Base-by-base conservation (phyloP, 64 coral and sea anemone species). In the Anthopleura sola region DNA sequence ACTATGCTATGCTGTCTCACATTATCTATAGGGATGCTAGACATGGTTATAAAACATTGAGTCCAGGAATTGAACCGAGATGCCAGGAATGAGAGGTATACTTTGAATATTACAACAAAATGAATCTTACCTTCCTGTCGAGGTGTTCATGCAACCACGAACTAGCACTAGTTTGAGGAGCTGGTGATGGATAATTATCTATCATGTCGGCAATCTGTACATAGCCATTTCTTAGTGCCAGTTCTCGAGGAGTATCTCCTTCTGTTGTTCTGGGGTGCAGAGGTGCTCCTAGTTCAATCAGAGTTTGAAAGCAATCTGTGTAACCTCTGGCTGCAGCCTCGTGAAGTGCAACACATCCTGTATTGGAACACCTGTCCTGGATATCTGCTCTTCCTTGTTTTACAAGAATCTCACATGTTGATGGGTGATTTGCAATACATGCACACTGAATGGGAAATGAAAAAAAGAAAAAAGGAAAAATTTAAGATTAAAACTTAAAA, bases 141-240 rank as follows among this genome's bases (percentile, higher is more conserved):
- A 99, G 56, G 53, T 99, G 91, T 86, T 95, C 92, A 84, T 99
- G 97, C 5, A 99, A 69, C 97, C 97, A 99, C 39, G 87, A 76
- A 19, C 62, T 82, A 60, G 87, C 49, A 37, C 71, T 85, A 64
- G 97, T 95, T 84, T 92, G 95, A 49, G 97, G 97, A 33, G 90
- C 68, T n/a, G 90, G 54, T 60, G 86, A 57, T 75, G 79, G 86
- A 44, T 94, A 92, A 80, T 87, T 92, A 37, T 95, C 97, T 84
- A 90, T 88, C 62, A 99, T 60, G 50, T 92, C 93, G 37, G 93
- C 86, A 71, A 99, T 92, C 23, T 92, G 87, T 55, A 37, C 38
- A 90, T 95, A 87, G 44, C 87, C 97, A 56, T 85, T 87, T 24
- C 88, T 80, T 68, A 95, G 69, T 26, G 97, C 93, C 68, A 99